Base-by-base conservation (phyloP, 1,140 invertebrate species). In the Sweltsa coloradensis region DNA sequence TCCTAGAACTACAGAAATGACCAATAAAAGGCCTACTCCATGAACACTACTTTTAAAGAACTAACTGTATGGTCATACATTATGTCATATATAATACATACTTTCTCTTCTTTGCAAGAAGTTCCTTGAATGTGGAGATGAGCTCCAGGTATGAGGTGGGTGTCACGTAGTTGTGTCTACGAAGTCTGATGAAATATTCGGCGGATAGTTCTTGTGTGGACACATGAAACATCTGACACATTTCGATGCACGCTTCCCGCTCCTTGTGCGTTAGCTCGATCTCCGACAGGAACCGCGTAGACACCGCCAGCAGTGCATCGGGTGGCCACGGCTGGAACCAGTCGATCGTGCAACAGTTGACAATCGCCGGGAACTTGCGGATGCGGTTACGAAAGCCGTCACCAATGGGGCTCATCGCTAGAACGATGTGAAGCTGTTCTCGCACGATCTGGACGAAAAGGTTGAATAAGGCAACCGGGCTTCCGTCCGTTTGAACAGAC, bases 251-350 rank as follows among this genome's bases (percentile, higher is more conserved):
- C 9, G 82, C 76, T 47, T 74, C 64, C 49, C 77, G 67, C 60
- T 89, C 79, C 21, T 79, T 58, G 2, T 81, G 77, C 0, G 79
- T 78, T 2, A 92, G 65, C 52, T 95, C 83, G n/a, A 95, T 77
- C 37, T 87, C 81, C 49, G 85, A 79, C 9, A 97, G 68, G 59
- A 94, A 94, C 55, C 83, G 78, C 13, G 81, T 86, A 0, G 92
- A 88, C 0, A 97, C 91, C 29, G 90, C 91, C 25, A 91, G 67
- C 9, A 97, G 64, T 19, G 93, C 93, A 69, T 97, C 93, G 55
- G 84, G 75, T 3, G 93, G 92, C 94, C 94, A 97, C 36, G 86
- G 72, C 80, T 96, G 89, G 65, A 97, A 91, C 93, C 92, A 97
- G 68, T 97, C 89, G 51, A 97, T 95, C 0, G 92, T 96, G 60